Conservation (phyloP, 2,888 invertebrate genomes). For the Yponomeuta malinellus region DNA sequence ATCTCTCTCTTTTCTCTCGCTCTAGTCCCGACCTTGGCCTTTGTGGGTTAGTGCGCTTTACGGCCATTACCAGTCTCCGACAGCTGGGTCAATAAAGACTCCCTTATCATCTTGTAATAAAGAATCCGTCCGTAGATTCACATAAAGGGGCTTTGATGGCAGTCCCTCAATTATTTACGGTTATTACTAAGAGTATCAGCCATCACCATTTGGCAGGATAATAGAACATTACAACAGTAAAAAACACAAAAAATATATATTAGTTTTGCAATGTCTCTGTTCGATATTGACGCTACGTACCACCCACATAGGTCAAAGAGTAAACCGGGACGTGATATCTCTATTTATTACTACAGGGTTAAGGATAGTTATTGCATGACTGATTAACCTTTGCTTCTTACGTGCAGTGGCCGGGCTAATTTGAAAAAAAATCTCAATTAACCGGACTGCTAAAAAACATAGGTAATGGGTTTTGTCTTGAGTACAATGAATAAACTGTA, state of each 20-base stretch:
- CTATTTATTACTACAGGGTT: background rate
- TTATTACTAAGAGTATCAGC: no score
- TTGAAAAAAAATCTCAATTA: background rate
- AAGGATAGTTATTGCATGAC: background rate
- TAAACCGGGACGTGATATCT: background rate
- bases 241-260: no score
- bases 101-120: no score
- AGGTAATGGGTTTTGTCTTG: background rate
- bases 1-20: background rate
- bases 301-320: background rate
- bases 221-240: no score
- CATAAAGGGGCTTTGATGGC: no score
- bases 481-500: background rate
- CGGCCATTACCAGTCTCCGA: no score
- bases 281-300: background rate
- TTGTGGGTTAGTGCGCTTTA: background rate
- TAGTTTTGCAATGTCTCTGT: background rate
- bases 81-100: no score
- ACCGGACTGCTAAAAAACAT: background rate
- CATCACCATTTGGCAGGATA: no score
- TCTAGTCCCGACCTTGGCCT: background rate
- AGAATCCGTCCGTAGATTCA: no score
- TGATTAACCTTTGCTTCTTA: background rate
- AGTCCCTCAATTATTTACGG: no score
- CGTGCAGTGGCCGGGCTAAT: background rate